Evolutionary conservation across 1,140 invertebrate species (phyloP), one percentile per base, ranked within the genome.

Genomic region (Chymomyza costata): DNA sequence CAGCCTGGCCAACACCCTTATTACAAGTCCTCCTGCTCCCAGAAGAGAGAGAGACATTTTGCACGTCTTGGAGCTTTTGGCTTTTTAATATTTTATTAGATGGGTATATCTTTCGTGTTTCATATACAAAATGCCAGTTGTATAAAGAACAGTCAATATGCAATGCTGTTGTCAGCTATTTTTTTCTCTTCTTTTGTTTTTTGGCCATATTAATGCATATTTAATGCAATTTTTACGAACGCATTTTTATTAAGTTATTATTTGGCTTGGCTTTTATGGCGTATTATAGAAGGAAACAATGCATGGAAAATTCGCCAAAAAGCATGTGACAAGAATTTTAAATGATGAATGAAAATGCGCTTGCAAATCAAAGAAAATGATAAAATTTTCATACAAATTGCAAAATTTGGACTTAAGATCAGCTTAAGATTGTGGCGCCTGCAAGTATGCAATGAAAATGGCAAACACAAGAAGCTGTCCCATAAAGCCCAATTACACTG

Each of bases 391-490:
- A 78, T 78, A 78, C 73, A 78, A 80, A 80, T 78, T 80, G 73
- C 53, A 39, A 41, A 59, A 50, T 69, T 69, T 69, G 15, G 53
- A n/a, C 25, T 37, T 28, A 53, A 53, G 28, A 51, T 48, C 34
- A 68, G 44, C 54, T 40, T 38, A 76, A 78, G 78, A 66, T 78
- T 66, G 62, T 39, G 71, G 41, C 63, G 66, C 73, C 73, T 80
- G 63, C 73, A 78, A 78, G 73, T 80, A 78, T 78, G 71, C 73
- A 80, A 59, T 66, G 71, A 71, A 76, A 78, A 76, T 80, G 78
- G 73, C 53, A 38, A 78, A 70, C 62, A n/a, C n/a, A n/a, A n/a
- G n/a, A n/a, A n/a, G n/a, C n/a, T n/a, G n/a, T n/a, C n/a, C n/a
- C n/a, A n/a, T n/a, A n/a, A n/a, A n/a, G n/a, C n/a, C n/a, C n/a